These are phyloP conservation scores for Drosophila sp. DNA, from an alignment of 1,140 invertebrate genomes.

Conservation along the genomic window DNA sequence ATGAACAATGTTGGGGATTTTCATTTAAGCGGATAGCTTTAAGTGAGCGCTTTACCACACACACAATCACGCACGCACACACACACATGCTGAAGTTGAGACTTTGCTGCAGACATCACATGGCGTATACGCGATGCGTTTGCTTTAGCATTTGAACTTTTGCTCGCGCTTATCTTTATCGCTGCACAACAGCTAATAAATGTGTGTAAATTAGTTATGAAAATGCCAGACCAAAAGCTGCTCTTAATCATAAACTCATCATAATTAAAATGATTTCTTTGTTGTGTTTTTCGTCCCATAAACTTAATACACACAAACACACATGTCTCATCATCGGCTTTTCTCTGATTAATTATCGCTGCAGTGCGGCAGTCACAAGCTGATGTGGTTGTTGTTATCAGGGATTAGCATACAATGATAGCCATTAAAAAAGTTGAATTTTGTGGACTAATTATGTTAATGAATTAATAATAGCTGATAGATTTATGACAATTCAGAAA, in stretches of 20 bases:
- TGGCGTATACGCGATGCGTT: constrained; percentile 69
- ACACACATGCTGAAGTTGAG: background rate
- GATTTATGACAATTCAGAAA: too few relatives aligned
- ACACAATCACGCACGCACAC: background rate
- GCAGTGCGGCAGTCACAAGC: constrained; percentile 13
- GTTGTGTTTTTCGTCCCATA: constrained; percentile 8
- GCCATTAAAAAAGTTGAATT: constrained; percentile 9
- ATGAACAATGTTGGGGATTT: constrained; percentile 75
- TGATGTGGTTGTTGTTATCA: background rate
- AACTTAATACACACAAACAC: constrained; percentile 22
- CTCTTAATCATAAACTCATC: constrained; percentile 75
- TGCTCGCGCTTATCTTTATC: constrained; percentile 57
- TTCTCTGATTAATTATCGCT: constrained; percentile 40
- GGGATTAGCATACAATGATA: constrained; percentile 7
- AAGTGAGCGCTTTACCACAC: constrained; percentile 58
- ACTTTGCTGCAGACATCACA: constrained; percentile 65
- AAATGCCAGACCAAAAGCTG: constrained; percentile 34
- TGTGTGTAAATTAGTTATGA: constrained; percentile 78
- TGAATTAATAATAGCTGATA: background rate
- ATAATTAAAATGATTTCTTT: constrained; percentile 71
- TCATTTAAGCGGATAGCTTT: constrained; percentile 65
- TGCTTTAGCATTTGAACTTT: constrained; percentile 24
- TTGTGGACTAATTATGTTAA: constrained; percentile 3
- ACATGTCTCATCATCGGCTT: too few relatives aligned
- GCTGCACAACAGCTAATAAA: constrained; percentile 76